phyloP scores from a whole-genome alignment of 2,888 invertebrate genomes.

The Panopea generosa region DNA sequence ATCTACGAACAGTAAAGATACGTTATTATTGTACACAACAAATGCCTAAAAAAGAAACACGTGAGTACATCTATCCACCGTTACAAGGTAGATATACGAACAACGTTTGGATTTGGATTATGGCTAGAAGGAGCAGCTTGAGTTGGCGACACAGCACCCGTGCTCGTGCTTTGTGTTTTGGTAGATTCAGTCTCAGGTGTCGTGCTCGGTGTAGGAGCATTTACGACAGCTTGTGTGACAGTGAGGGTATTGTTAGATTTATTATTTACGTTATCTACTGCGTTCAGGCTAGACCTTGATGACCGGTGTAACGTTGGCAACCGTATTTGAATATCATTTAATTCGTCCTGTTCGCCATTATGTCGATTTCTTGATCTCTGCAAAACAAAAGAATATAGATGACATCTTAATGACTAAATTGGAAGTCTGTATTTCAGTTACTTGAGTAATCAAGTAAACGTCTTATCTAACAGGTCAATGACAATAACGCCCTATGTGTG shows the following conservation, averaged over 20 bases:
- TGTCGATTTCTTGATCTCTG: slow-evolving; percentile 52
- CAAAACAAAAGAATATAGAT: slow-evolving; percentile 11
- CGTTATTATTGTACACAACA: too few relatives aligned
- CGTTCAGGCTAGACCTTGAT: slow-evolving; percentile 78
- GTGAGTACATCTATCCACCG: too few relatives aligned
- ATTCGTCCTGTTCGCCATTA: slow-evolving; percentile 75
- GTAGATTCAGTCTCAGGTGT: slow-evolving; percentile 78
- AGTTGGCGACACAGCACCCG: slow-evolving; percentile 68
- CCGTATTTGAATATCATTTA: slow-evolving; percentile 81
- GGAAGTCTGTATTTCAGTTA: too few relatives aligned
- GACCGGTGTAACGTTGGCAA: slow-evolving; percentile 75
- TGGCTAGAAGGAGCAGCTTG: slow-evolving; percentile 46
- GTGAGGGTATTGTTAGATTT: slow-evolving; percentile 76
- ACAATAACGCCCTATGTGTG: too few relatives aligned
- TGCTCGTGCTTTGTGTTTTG: slow-evolving; percentile 74
- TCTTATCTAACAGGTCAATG: too few relatives aligned
- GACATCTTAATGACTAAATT: too few relatives aligned
- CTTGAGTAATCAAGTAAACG: too few relatives aligned
- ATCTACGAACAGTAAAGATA: too few relatives aligned
- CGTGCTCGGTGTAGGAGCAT: slow-evolving; percentile 77
- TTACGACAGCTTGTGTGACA: slow-evolving; percentile 80
- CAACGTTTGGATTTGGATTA: slow-evolving; percentile 68
- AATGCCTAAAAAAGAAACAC: too few relatives aligned
- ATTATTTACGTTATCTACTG: slow-evolving; percentile 69
- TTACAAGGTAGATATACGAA: slow-evolving; percentile 80